Percentiles rank a stretch among this genome's conserved stretches.
These are phyloP conservation scores for Tor tambroides DNA, from an alignment of 2,113 vertebrate species.

Conservation along the genomic window DNA sequence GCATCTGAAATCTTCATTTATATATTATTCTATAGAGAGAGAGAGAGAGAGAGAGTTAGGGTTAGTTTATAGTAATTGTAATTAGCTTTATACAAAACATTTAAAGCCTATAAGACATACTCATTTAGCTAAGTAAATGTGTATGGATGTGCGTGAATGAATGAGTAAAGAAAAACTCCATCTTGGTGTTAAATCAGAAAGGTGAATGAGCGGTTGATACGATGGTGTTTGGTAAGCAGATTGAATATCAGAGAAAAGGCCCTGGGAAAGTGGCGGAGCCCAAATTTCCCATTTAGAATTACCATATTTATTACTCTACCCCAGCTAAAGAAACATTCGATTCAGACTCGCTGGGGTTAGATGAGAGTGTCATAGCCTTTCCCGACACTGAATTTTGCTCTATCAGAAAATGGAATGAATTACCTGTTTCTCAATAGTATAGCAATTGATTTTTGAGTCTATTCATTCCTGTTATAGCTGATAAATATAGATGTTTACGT, in stretches of 20 bases:
- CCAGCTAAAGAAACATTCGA: slow-evolving; percentile 56
- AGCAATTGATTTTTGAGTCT: slow-evolving; percentile 37
- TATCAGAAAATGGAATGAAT: slow-evolving; percentile 47
- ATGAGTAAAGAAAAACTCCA: neutral
- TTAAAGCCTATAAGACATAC: neutral
- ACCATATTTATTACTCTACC: slow-evolving; percentile 55
- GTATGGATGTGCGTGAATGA: slow-evolving; percentile 1
- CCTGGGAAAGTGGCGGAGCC: slow-evolving; percentile 20
- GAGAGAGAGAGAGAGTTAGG: no score
- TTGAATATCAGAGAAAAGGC: slow-evolving; percentile 37
- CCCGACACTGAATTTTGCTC: slow-evolving; percentile 37
- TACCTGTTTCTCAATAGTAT: slow-evolving; percentile 31
- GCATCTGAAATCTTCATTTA: no score
- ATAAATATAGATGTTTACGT: slow-evolving; percentile 36
- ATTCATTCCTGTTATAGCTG: slow-evolving; percentile 38
- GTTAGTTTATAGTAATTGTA: no score
- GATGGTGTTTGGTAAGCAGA: slow-evolving; percentile 46
- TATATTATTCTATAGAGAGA: no score
- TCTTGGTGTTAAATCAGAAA: slow-evolving; percentile 16
- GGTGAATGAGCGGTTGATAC: slow-evolving; percentile 47
- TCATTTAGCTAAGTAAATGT: neutral
- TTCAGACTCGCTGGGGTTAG: slow-evolving; percentile 43
- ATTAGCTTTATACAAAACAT: neutral
- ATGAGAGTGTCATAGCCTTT: slow-evolving; percentile 50
- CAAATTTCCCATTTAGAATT: slow-evolving; percentile 46